Evolutionary conservation across 2,888 invertebrate species (phyloP).

Genomic region (Epicampocera succincta): DNA sequence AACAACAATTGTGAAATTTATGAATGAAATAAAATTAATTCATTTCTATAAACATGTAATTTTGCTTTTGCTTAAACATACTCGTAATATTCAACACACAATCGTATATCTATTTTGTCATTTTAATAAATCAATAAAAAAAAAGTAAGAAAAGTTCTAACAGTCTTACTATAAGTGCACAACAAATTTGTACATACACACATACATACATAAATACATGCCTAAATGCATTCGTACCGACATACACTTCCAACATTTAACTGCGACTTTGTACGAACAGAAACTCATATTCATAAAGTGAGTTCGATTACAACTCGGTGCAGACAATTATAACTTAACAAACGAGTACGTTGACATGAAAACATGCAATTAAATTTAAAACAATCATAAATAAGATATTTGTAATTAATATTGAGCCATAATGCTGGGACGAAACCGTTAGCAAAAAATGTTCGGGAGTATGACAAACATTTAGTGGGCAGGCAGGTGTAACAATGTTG

Average conservation of each 20-base stretch:
- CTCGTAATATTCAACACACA: not conserved
- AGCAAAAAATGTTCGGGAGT: not conserved
- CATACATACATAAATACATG: not conserved
- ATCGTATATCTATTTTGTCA: constrained; percentile 51
- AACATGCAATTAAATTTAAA: constrained; percentile 66
- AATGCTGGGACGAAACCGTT: constrained; percentile 49
- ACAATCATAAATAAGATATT: constrained; percentile 63
- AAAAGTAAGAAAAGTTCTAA: constrained; percentile 32
- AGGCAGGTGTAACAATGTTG: too few species aligned
- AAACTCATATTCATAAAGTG: constrained; percentile 3
- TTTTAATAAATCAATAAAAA: constrained; percentile 63
- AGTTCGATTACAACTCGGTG: constrained; percentile 41
- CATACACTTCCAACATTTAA: too few species aligned
- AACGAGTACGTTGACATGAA: constrained; percentile 63
- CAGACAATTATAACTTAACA: constrained; percentile 51
- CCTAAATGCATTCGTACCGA: not conserved
- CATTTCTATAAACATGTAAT: constrained; percentile 50
- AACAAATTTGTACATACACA: constrained; percentile 12
- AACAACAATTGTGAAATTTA: constrained; percentile 50
- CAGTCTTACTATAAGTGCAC: too few species aligned
- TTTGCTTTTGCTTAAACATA: constrained; percentile 17
- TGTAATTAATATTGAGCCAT: constrained; percentile 63
- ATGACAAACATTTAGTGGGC: too few species aligned
- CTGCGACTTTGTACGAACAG: too few species aligned
- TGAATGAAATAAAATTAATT: constrained; percentile 69